Evolutionary conservation across 1,140 invertebrate species (phyloP), one percentile per base, ranked within the genome.

Genomic region (Ptiloglossa arizonensis): DNA sequence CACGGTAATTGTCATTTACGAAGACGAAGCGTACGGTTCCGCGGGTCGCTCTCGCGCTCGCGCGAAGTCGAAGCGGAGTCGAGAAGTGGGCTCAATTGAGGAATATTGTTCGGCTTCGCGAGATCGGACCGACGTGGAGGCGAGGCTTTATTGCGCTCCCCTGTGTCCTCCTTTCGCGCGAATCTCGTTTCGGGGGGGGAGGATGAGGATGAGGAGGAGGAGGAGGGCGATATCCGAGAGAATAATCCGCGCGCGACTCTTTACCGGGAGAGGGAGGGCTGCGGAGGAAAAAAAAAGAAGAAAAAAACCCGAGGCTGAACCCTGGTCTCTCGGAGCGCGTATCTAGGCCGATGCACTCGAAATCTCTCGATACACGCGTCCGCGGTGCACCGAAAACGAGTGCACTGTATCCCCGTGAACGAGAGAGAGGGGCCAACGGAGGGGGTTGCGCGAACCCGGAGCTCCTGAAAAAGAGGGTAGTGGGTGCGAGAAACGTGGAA

Each of bases 341-440:
- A 83, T 83, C 77, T 79, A 79, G 82, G 80, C 57, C 82, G 46
- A 59, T 69, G 80, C 38, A 71, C 80, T 79, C 38, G 44, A 79
- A 60, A 83, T 78, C 82, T 60, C 32, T 71, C 75, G 80, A 82
- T 81, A 67, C 81, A 29, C 27, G 44, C 48, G 32, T 41, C 50
- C 3, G 2, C n/a, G 35, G 5, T 79, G 74, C 80, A 59, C 38
- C 74, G 68, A 82, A 83, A 83, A 83, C 56, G 57, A 56, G 48
- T 82, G 73, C 74, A 67, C 78, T 66, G 52, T 78, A 35, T 52
- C 48, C 62, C 22, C n/a, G 24, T 4, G 44, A n/a, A 1, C 9
- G 9, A 19, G 9, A 6, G 3, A 17, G n/a, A n/a, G n/a, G n/a
- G n/a, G n/a, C n/a, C n/a, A n/a, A n/a, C n/a, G n/a, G n/a, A n/a